Evolutionary conservation across 2,113 vertebrate species (phyloP).

Genomic region (Uropsilus gracilis): DNA sequence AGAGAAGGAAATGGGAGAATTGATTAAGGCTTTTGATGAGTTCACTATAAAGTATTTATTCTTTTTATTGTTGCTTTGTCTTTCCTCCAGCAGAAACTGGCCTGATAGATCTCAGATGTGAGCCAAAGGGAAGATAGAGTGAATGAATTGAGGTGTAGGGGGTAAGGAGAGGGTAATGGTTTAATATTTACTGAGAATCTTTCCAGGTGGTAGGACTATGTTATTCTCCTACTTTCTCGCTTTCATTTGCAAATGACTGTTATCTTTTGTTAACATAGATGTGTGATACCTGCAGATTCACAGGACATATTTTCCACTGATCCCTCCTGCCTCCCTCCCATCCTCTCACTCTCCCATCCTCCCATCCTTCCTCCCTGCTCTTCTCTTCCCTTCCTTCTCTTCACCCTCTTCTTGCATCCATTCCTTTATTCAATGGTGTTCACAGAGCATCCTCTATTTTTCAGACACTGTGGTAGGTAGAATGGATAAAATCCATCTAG

Average conservation of each 20-base stretch:
- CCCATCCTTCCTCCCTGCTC: neutral
- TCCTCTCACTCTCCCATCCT: neutral
- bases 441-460: neutral
- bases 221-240: neutral
- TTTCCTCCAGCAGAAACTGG: neutral
- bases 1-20: neutral
- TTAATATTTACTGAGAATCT: neutral
- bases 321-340: neutral
- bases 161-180: fast-evolving
- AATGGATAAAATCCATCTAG: neutral
- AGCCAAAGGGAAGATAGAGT: fast-evolving
- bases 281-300: neutral
- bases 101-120: neutral
- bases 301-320: neutral
- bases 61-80: neutral
- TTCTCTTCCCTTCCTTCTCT: neutral
- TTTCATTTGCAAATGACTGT: neutral
- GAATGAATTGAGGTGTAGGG: fast-evolving
- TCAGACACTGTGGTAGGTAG: neutral
- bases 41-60: neutral
- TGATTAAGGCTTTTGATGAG: neutral
- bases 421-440: neutral
- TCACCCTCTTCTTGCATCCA: neutral
- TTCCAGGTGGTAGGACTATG: neutral
- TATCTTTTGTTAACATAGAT: neutral